Percentiles rank a stretch among this genome's conserved stretches.
Conservation (phyloP, 2,888 invertebrate species). For the Sinhomidia bicolor region DNA sequence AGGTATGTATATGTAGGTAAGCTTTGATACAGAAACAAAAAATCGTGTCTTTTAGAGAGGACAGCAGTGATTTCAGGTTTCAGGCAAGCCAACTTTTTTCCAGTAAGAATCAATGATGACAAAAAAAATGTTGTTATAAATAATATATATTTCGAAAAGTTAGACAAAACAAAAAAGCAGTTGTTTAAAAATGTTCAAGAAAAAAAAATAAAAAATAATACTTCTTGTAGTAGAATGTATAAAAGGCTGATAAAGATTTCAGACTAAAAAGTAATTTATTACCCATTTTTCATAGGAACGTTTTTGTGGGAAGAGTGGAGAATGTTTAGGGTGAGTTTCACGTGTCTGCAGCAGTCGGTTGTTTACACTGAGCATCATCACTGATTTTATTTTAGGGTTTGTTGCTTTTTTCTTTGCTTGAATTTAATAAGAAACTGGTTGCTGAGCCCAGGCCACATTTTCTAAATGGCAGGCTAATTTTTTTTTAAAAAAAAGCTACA, state of each 20-base stretch:
- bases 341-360: no score
- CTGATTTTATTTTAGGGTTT: no score
- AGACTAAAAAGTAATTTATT: conserved; percentile 25
- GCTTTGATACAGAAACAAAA: conserved; percentile 40
- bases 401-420: no score
- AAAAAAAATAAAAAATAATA: not conserved
- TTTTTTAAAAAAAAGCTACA: no score
- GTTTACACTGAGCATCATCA: no score
- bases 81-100: conserved; percentile 47
- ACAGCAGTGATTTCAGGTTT: conserved; percentile 35
- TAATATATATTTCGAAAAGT: not conserved
- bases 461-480: no score
- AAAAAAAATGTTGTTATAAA: conserved; percentile 21
- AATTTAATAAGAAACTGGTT: no score
- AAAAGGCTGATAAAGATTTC: conserved; percentile 56
- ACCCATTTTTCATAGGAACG: not conserved
- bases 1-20: not conserved
- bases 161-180: not conserved
- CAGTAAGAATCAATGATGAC: conserved; percentile 11
- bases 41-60: conserved; percentile 36
- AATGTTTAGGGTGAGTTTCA: no score
- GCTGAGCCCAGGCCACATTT: no score
- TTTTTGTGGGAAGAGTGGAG: not conserved
- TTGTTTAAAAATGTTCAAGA: conserved; percentile 31
- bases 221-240: conserved; percentile 15